Percentiles rank a stretch among this genome's conserved stretches.
phyloP scores from a whole-genome alignment of 2,797 vertebrate genomes.

The Accipiter fasciatus region DNA sequence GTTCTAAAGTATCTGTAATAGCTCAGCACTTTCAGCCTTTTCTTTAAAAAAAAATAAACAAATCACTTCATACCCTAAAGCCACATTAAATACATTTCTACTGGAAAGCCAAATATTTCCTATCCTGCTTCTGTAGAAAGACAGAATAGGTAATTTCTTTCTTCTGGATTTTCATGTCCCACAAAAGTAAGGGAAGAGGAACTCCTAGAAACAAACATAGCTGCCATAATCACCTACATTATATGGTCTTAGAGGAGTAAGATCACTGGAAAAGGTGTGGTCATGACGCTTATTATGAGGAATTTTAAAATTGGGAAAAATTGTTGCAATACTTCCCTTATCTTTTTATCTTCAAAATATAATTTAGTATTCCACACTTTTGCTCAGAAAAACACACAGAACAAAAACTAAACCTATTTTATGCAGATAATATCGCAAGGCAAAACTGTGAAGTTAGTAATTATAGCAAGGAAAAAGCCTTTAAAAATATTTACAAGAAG shows the following conservation, averaged over 20 bases:
- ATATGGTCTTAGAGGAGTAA: background rate
- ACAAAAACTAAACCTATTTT: background rate
- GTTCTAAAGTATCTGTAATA: background rate
- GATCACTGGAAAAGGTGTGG: background rate
- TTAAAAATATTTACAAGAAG: background rate
- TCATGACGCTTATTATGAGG: background rate
- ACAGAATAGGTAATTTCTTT: background rate
- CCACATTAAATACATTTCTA: background rate
- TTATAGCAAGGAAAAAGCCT: background rate
- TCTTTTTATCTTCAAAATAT: background rate
- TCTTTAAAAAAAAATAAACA: background rate
- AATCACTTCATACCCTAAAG: background rate
- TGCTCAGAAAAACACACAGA: background rate
- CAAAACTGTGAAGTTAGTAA: background rate
- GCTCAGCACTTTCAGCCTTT: background rate
- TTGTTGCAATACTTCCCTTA: background rate
- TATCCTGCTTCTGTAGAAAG: background rate
- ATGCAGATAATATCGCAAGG: background rate
- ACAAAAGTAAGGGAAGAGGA: background rate
- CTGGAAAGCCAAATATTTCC: background rate
- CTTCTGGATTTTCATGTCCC: background rate
- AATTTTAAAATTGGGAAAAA: background rate
- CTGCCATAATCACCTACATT: background rate
- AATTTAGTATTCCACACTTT: background rate
- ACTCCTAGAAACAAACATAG: background rate